Base-by-base conservation (phyloP, 2,888 invertebrate species). In the Ormyrus labotus region DNA sequence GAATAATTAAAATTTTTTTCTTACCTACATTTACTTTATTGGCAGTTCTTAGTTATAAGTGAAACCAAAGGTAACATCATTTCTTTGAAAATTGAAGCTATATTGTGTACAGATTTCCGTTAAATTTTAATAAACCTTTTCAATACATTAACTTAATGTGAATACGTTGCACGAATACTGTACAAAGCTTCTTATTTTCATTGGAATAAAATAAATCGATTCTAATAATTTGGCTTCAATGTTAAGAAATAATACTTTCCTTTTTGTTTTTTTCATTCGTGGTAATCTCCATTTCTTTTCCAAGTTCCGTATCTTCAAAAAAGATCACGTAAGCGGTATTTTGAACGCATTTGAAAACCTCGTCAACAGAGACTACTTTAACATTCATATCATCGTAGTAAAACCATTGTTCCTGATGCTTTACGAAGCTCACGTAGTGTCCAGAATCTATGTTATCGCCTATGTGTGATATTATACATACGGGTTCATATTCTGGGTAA, bases 401-500 rank as follows among this genome's bases (percentile, higher is more conserved):
- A 73, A 85, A 87, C 89, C 89, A 89, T 48, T 85, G 84, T 45
- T 87, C 84, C 5, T 85, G 83, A 70, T 88, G 87, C 63, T 85
- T 86, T 10, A 88, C 87, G 79, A 88, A 89, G 73, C 88, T 88
- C 63, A 88, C 88, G 68, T 89, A 89, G 78, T 89, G 89, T 11
- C 89, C 89, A 81, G 87, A 89, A 53, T 89, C 87, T 84, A 88
- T 87, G n/a, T 85, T 87, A 58, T 85, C 85, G 34, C 89, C 88
- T 45, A 88, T 87, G 51, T 89, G 89, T 6, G 88, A 87, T 76
- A 89, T 88, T 57, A 88, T 86, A 77, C 86, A 85, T 11, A 88
- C 83, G 4, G 88, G 88, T 70, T 88, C 85, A 63, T 87, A 89
- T 45, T 70, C 70, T 74, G 81, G 71, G 48, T 69, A 81, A 69